Evolutionary conservation across 2,113 vertebrate genomes (phyloP).

Genomic region (Meles meles): DNA sequence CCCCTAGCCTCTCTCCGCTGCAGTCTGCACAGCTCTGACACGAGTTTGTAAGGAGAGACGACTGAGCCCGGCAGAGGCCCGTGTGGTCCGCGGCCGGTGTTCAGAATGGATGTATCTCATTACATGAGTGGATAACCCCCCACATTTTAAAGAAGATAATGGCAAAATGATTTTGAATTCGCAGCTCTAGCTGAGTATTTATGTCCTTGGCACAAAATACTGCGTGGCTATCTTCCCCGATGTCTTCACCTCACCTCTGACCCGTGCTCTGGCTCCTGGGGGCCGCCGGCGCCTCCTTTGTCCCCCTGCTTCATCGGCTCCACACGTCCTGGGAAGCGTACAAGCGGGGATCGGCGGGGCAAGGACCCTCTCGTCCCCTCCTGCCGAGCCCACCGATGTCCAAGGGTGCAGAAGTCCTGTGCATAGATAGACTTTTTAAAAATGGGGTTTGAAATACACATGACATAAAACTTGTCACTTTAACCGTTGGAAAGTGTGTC

Average conservation of each 20-base stretch:
- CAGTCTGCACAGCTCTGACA: rapidly evolving
- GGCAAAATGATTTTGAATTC: background rate
- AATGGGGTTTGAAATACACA: background rate
- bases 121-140: rapidly evolving
- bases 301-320: rapidly evolving
- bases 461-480: too few species aligned
- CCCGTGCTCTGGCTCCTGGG: rapidly evolving
- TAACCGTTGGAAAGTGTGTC: rapidly evolving
- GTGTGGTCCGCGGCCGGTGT: rapidly evolving
- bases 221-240: rapidly evolving
- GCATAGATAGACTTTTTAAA: background rate
- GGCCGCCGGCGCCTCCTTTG: rapidly evolving
- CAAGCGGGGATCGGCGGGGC: rapidly evolving
- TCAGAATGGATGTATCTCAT: rapidly evolving
- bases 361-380: background rate
- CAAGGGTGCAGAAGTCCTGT: rapidly evolving
- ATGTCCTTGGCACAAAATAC: background rate
- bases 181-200: rapidly evolving
- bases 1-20: background rate
- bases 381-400: rapidly evolving
- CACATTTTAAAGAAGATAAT: rapidly evolving
- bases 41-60: rapidly evolving
- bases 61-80: background rate
- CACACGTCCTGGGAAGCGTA: rapidly evolving
- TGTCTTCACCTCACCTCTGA: rapidly evolving